phyloP scores from a whole-genome alignment of 2,113 vertebrate species.

The Todiramphus saurophagus region DNA sequence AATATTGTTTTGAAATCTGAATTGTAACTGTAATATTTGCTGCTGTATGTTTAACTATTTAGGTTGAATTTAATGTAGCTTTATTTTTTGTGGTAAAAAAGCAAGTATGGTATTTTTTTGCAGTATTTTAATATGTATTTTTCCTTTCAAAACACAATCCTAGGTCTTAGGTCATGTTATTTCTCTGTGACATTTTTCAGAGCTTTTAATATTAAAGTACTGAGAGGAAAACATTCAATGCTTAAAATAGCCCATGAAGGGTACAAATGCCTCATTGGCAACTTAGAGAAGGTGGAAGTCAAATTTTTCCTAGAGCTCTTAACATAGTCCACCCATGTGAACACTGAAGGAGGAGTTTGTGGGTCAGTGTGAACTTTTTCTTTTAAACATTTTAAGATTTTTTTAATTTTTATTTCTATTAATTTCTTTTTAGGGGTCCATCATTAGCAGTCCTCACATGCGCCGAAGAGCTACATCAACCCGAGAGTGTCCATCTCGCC shows the following conservation, averaged over 20 bases:
- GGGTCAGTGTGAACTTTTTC: constrained; percentile 65
- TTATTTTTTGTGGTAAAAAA: background rate
- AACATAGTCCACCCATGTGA: constrained; percentile 7
- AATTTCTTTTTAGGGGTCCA: constrained; percentile 94
- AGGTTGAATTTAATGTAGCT: background rate
- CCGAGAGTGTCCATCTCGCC: constrained; percentile 91
- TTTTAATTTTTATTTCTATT: constrained; percentile 82
- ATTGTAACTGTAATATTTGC: constrained; percentile 23
- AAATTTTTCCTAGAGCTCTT: background rate
- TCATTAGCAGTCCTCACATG: constrained; percentile 98
- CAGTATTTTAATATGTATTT: constrained; percentile 30
- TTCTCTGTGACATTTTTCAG: background rate
- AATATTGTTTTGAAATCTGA: background rate
- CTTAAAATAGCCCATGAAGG: background rate
- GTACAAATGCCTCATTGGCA: background rate
- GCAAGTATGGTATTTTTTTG: constrained; percentile 16
- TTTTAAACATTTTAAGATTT: constrained; percentile 64
- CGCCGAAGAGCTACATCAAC: constrained; percentile 88
- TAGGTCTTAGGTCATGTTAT: background rate
- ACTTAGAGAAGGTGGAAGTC: constrained; percentile 1
- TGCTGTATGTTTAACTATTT: constrained; percentile 34
- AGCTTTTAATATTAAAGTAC: background rate
- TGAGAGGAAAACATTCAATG: background rate
- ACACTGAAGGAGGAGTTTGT: constrained; percentile 59
- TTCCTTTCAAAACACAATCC: constrained; percentile 3